phyloP scores from a whole-genome alignment of 2,888 invertebrate species.

The Polymixis flavicincta region DNA sequence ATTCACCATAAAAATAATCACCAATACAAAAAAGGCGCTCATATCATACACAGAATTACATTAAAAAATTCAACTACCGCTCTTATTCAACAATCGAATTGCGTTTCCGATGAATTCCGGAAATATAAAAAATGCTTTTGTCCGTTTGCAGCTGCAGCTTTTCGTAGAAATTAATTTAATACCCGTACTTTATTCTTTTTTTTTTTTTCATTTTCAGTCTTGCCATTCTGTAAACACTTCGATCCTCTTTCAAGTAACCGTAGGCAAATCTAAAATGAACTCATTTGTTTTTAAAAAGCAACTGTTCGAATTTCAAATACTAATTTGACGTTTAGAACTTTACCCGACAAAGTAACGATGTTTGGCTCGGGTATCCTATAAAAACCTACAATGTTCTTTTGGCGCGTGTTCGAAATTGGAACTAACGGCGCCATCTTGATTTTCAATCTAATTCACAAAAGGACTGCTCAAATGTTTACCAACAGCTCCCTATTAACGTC shows the following conservation, averaged over 20 bases:
- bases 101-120: conserved; percentile 19
- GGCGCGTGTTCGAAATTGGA: not conserved
- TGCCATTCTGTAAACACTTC: not conserved
- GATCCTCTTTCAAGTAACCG: not conserved
- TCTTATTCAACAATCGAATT: not conserved
- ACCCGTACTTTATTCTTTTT: not conserved
- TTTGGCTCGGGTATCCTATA: not conserved
- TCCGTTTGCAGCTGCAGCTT: not conserved
- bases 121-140: conserved; percentile 13
- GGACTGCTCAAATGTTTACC: not conserved
- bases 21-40: not conserved
- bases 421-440: not conserved
- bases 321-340: not conserved
- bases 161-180: conserved; percentile 5
- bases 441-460: too few species aligned
- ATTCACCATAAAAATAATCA: not conserved
- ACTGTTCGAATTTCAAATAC: not conserved
- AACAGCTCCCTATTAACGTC: not conserved
- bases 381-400: not conserved
- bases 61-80: not conserved
- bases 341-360: not conserved
- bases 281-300: not conserved
- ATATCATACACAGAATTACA: not conserved
- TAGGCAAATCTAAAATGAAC: not conserved
- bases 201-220: not conserved